Evolutionary conservation across 1,140 invertebrate genomes (phyloP), one percentile per base, ranked within the genome.

Genomic region (Drosophila murphyi): DNA sequence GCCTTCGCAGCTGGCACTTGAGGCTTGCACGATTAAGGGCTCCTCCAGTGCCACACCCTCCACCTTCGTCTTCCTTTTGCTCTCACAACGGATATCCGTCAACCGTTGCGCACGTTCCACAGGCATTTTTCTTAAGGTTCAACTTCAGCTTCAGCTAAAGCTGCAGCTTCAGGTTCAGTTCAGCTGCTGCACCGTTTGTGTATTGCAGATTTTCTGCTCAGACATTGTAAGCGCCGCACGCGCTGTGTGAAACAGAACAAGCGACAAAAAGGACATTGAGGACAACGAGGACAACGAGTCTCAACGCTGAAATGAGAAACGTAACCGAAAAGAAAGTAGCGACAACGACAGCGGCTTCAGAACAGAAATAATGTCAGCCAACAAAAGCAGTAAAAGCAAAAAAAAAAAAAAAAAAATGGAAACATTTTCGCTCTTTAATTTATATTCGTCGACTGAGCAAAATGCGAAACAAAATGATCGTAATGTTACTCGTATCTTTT

Each of bases 401-500:
- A 4, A 34, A 34, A n/a, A 5, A 43, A 12, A 28, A 20, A 29
- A 52, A 77, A 83, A 83, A 80, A 28, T 80, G 80, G 83, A 83
- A 87, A 83, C 83, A 83, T 86, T 87, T 83, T 83, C 63, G 67
- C 80, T 78, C 85, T 89, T 87, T 88, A 87, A 87, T 87, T 87
- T 83, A 83, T 87, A 83, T 88, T 87, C 63, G 82, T 62, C 85
- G 83, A 80, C 83, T 83, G 48, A 62, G 62, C 82, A 74, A 82
- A 80, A 72, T 71, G 67, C 12, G 62, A 69, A 62, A 73, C 39
- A 71, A 52, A 55, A 63, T 39, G 64, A 73, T 73, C 71, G 41
- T 61, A 69, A 61, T 50, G 51, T 50, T 35, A 28, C 61, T 65
- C 8, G 39, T 2, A n/a, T 4, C 31, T 3, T 47, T 37, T 47